Conservation (phyloP, 1,140 invertebrate species). For the Rhynchophorus ferrugineus region DNA sequence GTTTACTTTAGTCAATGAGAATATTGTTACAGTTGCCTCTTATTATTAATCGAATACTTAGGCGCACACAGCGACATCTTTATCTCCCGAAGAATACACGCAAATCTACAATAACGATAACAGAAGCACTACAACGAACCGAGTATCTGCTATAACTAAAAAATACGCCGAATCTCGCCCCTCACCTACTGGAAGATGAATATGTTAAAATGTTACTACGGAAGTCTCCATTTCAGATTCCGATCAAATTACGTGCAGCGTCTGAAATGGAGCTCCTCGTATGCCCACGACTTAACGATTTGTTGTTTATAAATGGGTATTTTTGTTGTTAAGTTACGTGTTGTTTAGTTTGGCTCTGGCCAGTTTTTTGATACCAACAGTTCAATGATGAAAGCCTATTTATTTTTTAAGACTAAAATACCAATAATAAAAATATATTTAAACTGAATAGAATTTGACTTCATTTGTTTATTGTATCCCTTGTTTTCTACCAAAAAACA, state of each 20-base stretch:
- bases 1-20: not conserved
- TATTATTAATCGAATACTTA: too few species aligned
- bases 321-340: slow-evolving; percentile 12
- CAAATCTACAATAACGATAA: too few species aligned
- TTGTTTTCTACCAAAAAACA: too few species aligned
- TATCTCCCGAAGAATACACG: too few species aligned
- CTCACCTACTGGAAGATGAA: not conserved
- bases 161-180: not conserved
- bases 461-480: too few species aligned
- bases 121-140: not conserved
- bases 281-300: not conserved
- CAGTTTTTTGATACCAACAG: slow-evolving; percentile 17
- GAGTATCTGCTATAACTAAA: not conserved
- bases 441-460: too few species aligned
- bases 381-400: slow-evolving; percentile 8
- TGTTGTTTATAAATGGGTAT: slow-evolving; percentile 9
- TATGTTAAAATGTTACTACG: not conserved
- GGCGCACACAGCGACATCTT: too few species aligned
- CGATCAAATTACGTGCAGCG: too few species aligned
- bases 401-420: slow-evolving; percentile 19
- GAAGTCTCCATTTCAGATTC: too few species aligned
- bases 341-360: slow-evolving; percentile 5
- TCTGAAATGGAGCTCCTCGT: not conserved
- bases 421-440: not conserved
- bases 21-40: not conserved